These are phyloP conservation scores for Drosophila hydei DNA, from an alignment of 1,140 invertebrate genomes.

Conservation along the genomic window DNA sequence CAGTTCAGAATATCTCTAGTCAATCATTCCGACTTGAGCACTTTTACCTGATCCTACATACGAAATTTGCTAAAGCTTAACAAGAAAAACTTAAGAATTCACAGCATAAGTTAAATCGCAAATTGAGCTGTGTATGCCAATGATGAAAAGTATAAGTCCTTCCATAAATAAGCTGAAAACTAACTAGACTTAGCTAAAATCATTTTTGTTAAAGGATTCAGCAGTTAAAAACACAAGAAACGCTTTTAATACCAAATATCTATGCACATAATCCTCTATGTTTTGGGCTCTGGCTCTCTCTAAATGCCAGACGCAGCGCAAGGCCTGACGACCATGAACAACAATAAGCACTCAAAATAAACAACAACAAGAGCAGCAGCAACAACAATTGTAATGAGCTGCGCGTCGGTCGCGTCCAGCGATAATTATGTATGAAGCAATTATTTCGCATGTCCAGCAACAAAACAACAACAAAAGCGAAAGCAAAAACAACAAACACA, in stretches of 20 bases:
- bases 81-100: too few relatives aligned
- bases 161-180: too few relatives aligned
- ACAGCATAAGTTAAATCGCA: too few relatives aligned
- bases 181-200: too few relatives aligned
- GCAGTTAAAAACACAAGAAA: not conserved
- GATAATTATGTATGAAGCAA: conserved; percentile 81
- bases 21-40: too few relatives aligned
- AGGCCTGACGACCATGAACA: conserved; percentile 13
- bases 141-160: too few relatives aligned
- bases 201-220: too few relatives aligned
- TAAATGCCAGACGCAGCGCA: not conserved
- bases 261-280: conserved; percentile 1
- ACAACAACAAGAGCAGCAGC: conserved; percentile 10
- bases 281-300: not conserved
- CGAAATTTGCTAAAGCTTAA: too few relatives aligned
- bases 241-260: not conserved
- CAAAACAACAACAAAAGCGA: conserved; percentile 40
- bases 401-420: conserved; percentile 32
- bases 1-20: too few relatives aligned
- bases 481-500: conserved; percentile 31
- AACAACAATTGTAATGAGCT: conserved; percentile 19
- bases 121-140: too few relatives aligned
- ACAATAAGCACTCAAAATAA: conserved; percentile 23
- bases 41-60: too few relatives aligned
- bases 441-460: conserved; percentile 73